Base-by-base conservation (phyloP, 2,888 invertebrate genomes). In the Tinea pellionella region DNA sequence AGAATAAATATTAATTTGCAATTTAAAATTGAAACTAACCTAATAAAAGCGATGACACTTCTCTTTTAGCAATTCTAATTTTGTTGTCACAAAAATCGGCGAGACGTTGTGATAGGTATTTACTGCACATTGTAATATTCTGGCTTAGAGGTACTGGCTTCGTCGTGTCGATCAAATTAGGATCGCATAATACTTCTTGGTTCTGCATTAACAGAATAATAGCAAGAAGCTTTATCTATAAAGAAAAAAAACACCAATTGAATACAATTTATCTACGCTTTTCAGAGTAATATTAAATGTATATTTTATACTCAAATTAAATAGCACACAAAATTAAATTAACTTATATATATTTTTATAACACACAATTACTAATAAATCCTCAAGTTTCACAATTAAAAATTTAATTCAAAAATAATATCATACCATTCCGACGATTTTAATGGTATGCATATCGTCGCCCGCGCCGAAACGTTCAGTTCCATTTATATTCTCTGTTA, bases 71-170 rank as follows among this genome's bases (percentile, higher is more conserved):
- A 37, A 24, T 24, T 24, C 24, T 24, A 6, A 76, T 78, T 0
- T 70, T 72, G 61, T 80, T 81, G 62, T 78, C 74, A 63, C 85
- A 85, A 61, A 85, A 70, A 32, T 74, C 76, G 63, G 69, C 73
- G 62, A 85, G 77, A n/a, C 79, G 64, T 15, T 68, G 70, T 0
- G 85, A 76, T 24, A 85, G 68, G 72, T 72, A 75, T 30, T 76
- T 72, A 66, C 84, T 84, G 62, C 85, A 85, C 4, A 32, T 32
- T 6, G 16, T 32, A 4, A 57, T 13, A 32, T 30, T 32, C 32
- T 57, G 29, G 7, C 9, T 15, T 1, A 32, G 9, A 15, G 32
- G 32, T 1, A 13, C 32, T 2, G 32, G 57, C 16, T 15, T 30
- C 29, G 57, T 15, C 15, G n/a, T 30, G 7, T 57, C 57, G 6